Conservation (phyloP, 1,140 invertebrate species). For the Trypoxylus dichotomus region DNA sequence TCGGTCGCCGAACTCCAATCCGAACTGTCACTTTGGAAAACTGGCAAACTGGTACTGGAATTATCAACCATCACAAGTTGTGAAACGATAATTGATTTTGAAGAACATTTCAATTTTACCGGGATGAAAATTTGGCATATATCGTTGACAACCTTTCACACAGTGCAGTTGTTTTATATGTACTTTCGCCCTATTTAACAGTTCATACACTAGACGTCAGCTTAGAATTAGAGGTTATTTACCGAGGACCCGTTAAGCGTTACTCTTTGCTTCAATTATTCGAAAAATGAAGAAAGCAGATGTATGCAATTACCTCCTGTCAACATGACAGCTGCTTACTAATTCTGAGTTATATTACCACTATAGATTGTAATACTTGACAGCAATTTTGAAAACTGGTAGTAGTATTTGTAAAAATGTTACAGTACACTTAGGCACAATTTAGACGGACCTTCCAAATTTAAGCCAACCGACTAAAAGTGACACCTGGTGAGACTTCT, state of each 20-base stretch:
- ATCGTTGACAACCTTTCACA: slow-evolving; percentile 13
- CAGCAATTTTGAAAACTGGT: neutral
- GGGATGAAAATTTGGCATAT: slow-evolving; percentile 31
- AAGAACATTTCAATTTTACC: slow-evolving; percentile 31
- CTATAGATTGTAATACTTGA: too few species aligned
- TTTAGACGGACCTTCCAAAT: too few species aligned
- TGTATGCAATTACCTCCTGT: neutral
- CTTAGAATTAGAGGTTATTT: neutral
- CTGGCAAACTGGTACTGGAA: slow-evolving; percentile 39
- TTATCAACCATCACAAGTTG: slow-evolving; percentile 37
- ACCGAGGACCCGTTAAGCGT: too few species aligned
- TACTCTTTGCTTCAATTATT: too few species aligned
- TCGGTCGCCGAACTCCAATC: slow-evolving; percentile 33
- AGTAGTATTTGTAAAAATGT: too few species aligned
- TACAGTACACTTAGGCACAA: too few species aligned
- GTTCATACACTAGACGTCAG: neutral
- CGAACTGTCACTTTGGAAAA: slow-evolving; percentile 39
- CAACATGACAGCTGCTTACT: neutral
- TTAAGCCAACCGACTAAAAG: too few species aligned
- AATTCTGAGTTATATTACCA: too few species aligned
- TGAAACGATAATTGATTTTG: slow-evolving; percentile 10
- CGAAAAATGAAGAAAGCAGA: too few species aligned
- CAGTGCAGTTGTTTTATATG: slow-evolving; percentile 19
- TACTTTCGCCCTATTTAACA: neutral
- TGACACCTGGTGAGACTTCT: too few species aligned